Conservation (phyloP, 1,140 invertebrate species). For the Meteorus sp. region DNA sequence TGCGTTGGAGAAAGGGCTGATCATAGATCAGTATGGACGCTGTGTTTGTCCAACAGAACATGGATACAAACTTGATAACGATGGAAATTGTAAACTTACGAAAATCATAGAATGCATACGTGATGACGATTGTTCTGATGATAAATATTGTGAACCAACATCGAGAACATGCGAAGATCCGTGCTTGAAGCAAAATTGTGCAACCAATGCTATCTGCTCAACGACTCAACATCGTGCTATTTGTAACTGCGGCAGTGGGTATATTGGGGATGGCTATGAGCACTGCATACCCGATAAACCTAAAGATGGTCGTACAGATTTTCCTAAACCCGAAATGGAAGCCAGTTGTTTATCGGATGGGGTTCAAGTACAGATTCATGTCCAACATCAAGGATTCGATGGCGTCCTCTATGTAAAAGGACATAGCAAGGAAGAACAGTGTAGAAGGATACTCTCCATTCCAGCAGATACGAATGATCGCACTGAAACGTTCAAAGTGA, state of each 20-base stretch:
- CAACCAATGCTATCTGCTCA: constrained; percentile 77
- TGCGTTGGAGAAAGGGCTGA: constrained; percentile 73
- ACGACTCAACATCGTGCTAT: constrained; percentile 75
- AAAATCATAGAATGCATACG: constrained; percentile 66
- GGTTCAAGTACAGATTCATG: constrained; percentile 83
- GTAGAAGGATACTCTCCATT: constrained; percentile 76
- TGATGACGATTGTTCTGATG: constrained; percentile 77
- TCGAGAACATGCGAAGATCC: constrained; percentile 76
- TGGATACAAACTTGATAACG: constrained; percentile 68
- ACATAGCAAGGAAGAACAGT: constrained; percentile 89
- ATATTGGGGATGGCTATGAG: constrained; percentile 69
- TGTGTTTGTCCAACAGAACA: constrained; percentile 76
- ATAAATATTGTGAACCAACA: constrained; percentile 71
- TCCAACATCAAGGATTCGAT: constrained; percentile 80
- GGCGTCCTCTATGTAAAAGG: constrained; percentile 93
- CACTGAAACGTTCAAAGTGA: constrained; percentile 85
- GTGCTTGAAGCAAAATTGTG: constrained; percentile 71
- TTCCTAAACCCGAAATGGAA: constrained; percentile 81
- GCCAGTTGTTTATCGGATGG: constrained; percentile 90
- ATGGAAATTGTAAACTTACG: constrained; percentile 68
- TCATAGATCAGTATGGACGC: constrained; percentile 73
- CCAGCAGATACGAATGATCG: constrained; percentile 66
- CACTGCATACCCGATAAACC: constrained; percentile 62
- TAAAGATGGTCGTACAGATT: constrained; percentile 70
- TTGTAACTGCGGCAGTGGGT: constrained; percentile 75